These are phyloP conservation scores for Anthrax anthrax DNA, from an alignment of 2,888 invertebrate genomes.

Conservation along the genomic window DNA sequence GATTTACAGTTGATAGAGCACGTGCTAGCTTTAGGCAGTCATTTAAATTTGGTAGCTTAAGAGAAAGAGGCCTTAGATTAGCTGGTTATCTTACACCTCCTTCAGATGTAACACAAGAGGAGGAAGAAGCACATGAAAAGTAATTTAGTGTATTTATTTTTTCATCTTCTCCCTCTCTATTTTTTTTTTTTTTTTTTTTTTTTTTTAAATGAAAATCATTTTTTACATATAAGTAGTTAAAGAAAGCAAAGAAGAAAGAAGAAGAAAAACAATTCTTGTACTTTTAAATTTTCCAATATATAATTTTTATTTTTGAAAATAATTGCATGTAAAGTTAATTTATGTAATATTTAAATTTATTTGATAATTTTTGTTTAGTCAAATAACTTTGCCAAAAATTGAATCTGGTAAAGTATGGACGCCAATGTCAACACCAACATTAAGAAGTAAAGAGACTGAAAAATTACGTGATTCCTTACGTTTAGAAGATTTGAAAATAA, in stretches of 20 bases:
- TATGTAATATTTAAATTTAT: no score
- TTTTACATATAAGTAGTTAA: no score
- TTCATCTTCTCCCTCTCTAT: no score
- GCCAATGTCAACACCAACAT: conserved; percentile 20
- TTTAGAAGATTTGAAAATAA: conserved; percentile 20
- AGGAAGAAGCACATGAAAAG: conserved; percentile 40
- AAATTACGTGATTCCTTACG: conserved; percentile 22
- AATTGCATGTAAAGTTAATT: no score
- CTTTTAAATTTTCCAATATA: no score
- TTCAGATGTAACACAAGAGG: conserved; percentile 46
- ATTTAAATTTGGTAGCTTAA: conserved; percentile 37
- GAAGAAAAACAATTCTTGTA: no score
- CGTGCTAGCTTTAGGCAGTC: conserved; percentile 47
- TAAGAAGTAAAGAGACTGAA: conserved; percentile 22
- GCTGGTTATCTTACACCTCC: conserved; percentile 45
- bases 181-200: no score
- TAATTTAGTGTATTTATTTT: no score
- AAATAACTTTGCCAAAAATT: conserved; percentile 19
- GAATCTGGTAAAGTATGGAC: conserved; percentile 22
- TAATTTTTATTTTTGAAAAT: no score
- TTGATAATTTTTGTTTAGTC: conserved; percentile 12
- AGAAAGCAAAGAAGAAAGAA: no score
- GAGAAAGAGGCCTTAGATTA: conserved; percentile 40
- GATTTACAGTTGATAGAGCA: conserved; percentile 43
- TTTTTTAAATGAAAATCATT: no score